Base-by-base conservation (phyloP, 92 coral and sea anemone species). In the Epizoanthus ramosus region DNA sequence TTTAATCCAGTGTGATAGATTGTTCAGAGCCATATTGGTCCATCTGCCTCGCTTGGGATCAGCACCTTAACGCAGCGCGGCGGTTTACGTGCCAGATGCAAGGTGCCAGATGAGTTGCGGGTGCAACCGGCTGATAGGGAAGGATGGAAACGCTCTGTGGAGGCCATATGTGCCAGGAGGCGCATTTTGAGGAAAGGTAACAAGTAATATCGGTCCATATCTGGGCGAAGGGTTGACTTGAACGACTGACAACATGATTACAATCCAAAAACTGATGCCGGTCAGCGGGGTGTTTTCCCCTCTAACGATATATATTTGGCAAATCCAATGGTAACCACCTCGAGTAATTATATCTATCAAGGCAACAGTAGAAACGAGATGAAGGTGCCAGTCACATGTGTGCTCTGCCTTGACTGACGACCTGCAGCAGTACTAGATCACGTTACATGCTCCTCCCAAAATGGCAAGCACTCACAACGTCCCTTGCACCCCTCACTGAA, bases 271-370 rank as follows among this genome's bases (percentile, higher is more conserved):
- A 81, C 59, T 81, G 23, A n/a, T 68, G 25, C 33, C 71, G 16
- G 19, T 50, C 69, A 18, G 12, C 14, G 2, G 79, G 79, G 21
- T 69, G 50, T 33, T 28, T 28, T 28, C n/a, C 12, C 52, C 39
- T 69, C 53, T 18, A 81, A 21, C 39, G 19, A 25, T 68, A 53
- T 79, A 81, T 81, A 57, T 81, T 68, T 28, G 31, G 2, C 31
- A 81, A 10, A 79, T 81, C 68, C 22, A 81, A 31, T 15, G 85
- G 85, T 31, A 28, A 66, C 79, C 79, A 81, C 31, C 74, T 19
- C 53, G 84, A 63, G 33, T 80, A 64, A 65, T 66, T 80, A 43
- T 9, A 3, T 23, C 84, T 39, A 24, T 80, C 75, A 74, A 52
- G 37, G 47, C 70, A 60, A 74, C 84, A 31, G 58, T 58, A 56